Conservation (phyloP, 2,113 vertebrate genomes). For the Gadus macrocephalus region DNA sequence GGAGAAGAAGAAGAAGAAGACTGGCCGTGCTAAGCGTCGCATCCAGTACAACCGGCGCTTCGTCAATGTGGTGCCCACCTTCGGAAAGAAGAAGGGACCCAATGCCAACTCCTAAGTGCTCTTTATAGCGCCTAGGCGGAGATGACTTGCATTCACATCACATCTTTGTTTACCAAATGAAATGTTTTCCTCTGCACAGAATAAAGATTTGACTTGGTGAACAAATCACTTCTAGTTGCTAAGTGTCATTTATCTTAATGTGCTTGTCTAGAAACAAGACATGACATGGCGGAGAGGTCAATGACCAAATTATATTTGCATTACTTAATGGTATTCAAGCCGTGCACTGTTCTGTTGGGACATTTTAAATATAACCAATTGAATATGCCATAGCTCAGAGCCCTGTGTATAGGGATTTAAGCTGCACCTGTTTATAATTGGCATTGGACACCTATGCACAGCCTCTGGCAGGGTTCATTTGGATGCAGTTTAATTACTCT, state of each 20-base stretch:
- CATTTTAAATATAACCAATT: too few relatives aligned
- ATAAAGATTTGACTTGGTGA: conserved; percentile 64
- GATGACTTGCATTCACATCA: neutral
- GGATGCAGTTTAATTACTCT: too few relatives aligned
- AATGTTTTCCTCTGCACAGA: conserved; percentile 60
- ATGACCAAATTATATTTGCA: too few relatives aligned
- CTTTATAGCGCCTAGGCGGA: neutral
- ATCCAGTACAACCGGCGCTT: conserved; percentile 83
- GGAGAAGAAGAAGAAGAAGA: conserved; percentile 83
- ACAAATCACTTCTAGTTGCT: neutral
- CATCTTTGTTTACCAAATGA: conserved; percentile 41
- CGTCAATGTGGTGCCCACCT: conserved; percentile 77
- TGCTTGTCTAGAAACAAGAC: too few relatives aligned
- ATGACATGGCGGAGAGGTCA: too few relatives aligned
- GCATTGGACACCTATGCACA: too few relatives aligned
- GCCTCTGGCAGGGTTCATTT: too few relatives aligned
- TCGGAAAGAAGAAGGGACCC: conserved; percentile 82
- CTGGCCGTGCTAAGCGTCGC: conserved; percentile 79
- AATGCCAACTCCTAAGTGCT: conserved; percentile 76
- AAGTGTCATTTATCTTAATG: neutral
- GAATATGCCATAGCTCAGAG: too few relatives aligned
- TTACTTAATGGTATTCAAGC: too few relatives aligned
- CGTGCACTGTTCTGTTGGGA: too few relatives aligned
- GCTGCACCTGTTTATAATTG: too few relatives aligned
- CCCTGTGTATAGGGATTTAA: too few relatives aligned